Base-by-base conservation (phyloP, 2,797 vertebrate species). In the Neopelma chrysocephalum region DNA sequence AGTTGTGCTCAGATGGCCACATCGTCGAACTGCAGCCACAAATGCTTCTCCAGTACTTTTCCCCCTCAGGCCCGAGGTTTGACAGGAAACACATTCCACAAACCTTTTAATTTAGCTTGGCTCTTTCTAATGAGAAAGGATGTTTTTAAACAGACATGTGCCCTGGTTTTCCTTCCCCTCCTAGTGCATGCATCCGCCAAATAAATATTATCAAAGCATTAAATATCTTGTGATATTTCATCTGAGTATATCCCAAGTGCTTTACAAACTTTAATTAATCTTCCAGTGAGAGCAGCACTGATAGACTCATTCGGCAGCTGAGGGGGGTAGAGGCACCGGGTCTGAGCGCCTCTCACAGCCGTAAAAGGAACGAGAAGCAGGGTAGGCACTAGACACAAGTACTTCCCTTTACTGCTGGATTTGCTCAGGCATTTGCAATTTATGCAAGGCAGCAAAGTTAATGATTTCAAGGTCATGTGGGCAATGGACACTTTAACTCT, bases 191-290 rank as follows among this genome's bases (percentile, higher is more conserved):
- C 34, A 68, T 60, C 78, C 64, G 81, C 25, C 90, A 96, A 85
- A 95, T 77, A 93, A 96, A 90, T 96, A 95, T 87, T 89, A 93
- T 93, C 38, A 75, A 87, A 92, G 70, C 70, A 95, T 96, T 94
- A 82, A 87, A 80, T 90, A 88, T 34, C 75, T 82, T 68, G 71
- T 75, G 51, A 68, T 73, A 70, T 89, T 90, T 89, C 42, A 57
- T 77, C 51, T 7, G 48, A 87, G 45, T 21, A 22, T 26, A 70
- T 26, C 53, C 27, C 2, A 92, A 85, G 64, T n/a, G 45, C 68
- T 90, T 87, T 82, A 58, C 64, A 82, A 85, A 87, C 61, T 94
- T 73, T 80, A 89, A 94, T 92, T 84, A 82, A 80, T 84, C 80
- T 51, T 66, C 60, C n/a, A 15, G 66, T 4, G 73, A 54, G 68